Percentiles rank a stretch among this genome's conserved stretches.
Evolutionary conservation across 2,113 vertebrate genomes (phyloP).

Genomic region (Dolichallabes microphthalmus): DNA sequence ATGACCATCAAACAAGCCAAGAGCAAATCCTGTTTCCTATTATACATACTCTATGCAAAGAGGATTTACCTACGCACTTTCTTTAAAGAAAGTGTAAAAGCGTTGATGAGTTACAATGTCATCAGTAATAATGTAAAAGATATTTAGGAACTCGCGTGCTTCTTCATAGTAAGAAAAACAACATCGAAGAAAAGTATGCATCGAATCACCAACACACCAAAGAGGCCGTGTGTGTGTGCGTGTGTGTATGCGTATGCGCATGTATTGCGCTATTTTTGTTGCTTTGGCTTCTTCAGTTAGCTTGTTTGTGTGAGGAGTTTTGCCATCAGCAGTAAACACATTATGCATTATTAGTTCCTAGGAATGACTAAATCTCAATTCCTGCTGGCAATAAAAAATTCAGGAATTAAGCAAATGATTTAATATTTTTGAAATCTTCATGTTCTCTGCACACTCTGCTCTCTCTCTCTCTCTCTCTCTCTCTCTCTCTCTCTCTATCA

Average conservation of each 20-base stretch:
- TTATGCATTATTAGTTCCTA: neutral
- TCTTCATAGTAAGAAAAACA: neutral
- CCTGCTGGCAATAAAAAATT: neutral
- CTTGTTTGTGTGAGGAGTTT: neutral
- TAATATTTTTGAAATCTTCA: neutral
- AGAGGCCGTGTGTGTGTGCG: neutral
- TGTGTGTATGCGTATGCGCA: no score
- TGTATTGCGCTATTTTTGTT: conserved; percentile 21
- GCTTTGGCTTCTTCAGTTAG: neutral
- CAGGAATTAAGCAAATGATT: neutral
- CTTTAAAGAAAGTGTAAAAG: neutral
- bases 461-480: neutral
- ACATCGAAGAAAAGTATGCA: neutral
- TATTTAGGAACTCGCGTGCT: neutral
- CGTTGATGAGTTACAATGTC: neutral
- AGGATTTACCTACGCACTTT: neutral
- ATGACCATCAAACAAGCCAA: conserved; percentile 22
- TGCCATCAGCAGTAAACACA: conserved; percentile 21
- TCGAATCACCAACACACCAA: neutral
- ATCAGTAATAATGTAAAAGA: neutral
- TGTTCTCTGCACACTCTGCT: neutral
- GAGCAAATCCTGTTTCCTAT: conserved; percentile 2
- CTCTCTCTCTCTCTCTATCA: neutral
- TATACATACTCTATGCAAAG: neutral
- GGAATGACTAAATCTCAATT: neutral